phyloP scores from a whole-genome alignment of 2,113 vertebrate species.

The Chloebia gouldiae region DNA sequence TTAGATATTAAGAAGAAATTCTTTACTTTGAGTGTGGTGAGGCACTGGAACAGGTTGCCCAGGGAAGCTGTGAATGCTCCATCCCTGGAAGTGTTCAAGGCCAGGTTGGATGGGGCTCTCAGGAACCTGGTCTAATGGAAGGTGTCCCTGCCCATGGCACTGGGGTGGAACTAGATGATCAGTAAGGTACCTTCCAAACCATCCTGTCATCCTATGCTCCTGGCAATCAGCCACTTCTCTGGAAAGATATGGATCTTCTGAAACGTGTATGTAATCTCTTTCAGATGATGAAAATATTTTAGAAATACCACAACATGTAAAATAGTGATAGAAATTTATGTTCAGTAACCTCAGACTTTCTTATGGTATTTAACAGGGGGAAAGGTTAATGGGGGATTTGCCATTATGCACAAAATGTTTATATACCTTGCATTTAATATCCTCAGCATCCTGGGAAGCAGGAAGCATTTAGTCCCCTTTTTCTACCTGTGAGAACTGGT shows the following conservation, averaged over 20 bases:
- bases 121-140: neutral
- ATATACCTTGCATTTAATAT: neutral
- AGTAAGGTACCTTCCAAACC: neutral
- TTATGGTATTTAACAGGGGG: neutral
- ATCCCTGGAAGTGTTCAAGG: neutral
- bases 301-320: neutral
- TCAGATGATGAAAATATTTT: neutral
- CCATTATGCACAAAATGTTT: rapidly evolving
- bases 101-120: neutral
- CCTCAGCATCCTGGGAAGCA: neutral
- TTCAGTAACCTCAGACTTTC: neutral
- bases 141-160: no score
- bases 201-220: neutral
- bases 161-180: neutral
- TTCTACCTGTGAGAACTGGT: neutral
- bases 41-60: neutral
- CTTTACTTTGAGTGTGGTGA: neutral
- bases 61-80: neutral
- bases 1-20: neutral
- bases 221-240: neutral
- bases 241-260: neutral
- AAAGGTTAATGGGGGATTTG: neutral
- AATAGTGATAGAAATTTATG: neutral
- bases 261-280: neutral
- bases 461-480: neutral